These are phyloP conservation scores for Drosophila setosimentum DNA, from an alignment of 2,888 invertebrate genomes.

Conservation along the genomic window DNA sequence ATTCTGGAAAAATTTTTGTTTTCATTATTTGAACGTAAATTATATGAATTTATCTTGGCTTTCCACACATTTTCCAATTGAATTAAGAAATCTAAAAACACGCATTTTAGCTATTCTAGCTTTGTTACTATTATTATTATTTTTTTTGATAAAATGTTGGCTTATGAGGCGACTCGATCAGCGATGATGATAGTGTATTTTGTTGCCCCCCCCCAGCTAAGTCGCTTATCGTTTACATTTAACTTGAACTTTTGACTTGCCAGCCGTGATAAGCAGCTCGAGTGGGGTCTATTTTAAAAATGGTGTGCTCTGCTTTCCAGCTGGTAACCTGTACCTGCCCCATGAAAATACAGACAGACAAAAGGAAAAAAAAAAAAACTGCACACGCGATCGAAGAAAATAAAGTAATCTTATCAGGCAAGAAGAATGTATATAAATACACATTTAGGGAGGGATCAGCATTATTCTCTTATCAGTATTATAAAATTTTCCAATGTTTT, in stretches of 20 bases:
- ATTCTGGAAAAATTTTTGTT: not conserved
- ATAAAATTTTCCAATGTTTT: slow-evolving; percentile 56
- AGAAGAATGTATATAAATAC: not conserved
- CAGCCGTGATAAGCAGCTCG: slow-evolving; percentile 17
- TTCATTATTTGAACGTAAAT: not conserved
- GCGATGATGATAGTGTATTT: not conserved
- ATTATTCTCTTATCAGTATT: not conserved
- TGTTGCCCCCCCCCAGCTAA: not conserved
- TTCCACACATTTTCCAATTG: too few species aligned
- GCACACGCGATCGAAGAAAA: slow-evolving; percentile 19
- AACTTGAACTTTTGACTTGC: slow-evolving; percentile 34
- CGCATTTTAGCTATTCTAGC: not conserved
- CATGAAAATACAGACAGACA: not conserved
- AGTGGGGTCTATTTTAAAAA: slow-evolving; percentile 35
- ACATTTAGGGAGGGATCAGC: slow-evolving; percentile 11
- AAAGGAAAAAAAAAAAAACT: not conserved
- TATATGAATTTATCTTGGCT: not conserved
- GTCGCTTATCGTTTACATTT: slow-evolving; percentile 19
- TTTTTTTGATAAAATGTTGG: slow-evolving; percentile 23
- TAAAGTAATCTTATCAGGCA: slow-evolving; percentile 35
- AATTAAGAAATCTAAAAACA: not conserved
- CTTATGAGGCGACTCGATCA: slow-evolving; percentile 3
- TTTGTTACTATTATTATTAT: not conserved
- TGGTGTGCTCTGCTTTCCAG: not conserved
- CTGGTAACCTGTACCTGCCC: not conserved